These are phyloP conservation scores for Philereme vetulata DNA, from an alignment of 2,888 invertebrate genomes.

Conservation along the genomic window DNA sequence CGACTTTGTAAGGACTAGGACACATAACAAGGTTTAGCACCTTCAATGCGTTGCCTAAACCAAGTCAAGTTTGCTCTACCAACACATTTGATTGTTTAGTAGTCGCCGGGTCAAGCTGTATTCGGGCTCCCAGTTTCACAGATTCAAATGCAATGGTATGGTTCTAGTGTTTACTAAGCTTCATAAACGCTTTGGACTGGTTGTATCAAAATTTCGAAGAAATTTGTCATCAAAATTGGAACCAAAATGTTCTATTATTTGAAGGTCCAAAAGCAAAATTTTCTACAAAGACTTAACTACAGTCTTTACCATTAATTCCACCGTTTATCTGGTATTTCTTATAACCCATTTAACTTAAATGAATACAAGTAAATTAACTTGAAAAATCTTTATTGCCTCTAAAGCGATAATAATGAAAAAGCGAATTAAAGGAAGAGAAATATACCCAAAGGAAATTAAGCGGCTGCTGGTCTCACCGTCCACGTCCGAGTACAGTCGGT, in stretches of 20 bases:
- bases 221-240: not conserved
- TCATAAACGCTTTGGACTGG: too few species aligned
- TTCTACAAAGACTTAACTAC: constrained; percentile 1
- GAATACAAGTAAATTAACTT: constrained; percentile 32
- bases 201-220: too few species aligned
- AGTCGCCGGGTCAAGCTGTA: constrained; percentile 8
- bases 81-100: constrained; percentile 15
- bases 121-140: constrained; percentile 7
- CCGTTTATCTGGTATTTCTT: constrained; percentile 24
- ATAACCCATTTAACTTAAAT: constrained; percentile 20
- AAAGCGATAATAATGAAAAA: constrained; percentile 30
- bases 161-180: not conserved
- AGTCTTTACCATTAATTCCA: constrained; percentile 11
- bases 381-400: constrained; percentile 29
- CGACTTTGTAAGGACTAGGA: too few species aligned
- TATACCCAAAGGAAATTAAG: constrained; percentile 37
- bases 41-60: not conserved
- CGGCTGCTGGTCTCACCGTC: constrained; percentile 8
- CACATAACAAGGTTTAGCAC: not conserved
- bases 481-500: constrained; percentile 4
- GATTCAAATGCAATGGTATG: not conserved
- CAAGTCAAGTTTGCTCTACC: constrained; percentile 4
- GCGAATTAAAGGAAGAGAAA: constrained; percentile 27
- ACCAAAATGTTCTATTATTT: not conserved
- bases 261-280: not conserved